Evolutionary conservation across 2,113 vertebrate species (phyloP).

Genomic region (Oreochromis niloticus): DNA sequence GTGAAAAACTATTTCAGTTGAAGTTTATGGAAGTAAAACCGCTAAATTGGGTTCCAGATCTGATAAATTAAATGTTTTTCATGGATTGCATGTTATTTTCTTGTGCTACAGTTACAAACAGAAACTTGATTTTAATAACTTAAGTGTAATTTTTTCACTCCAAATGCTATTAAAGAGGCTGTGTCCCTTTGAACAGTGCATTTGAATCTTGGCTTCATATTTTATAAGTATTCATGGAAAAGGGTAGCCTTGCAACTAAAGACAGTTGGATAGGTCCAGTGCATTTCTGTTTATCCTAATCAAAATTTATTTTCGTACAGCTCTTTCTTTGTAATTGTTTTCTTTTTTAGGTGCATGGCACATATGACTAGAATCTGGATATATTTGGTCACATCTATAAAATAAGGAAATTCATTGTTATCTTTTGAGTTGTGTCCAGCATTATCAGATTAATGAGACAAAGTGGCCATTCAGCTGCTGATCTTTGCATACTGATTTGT

Average conservation of each 20-base stretch:
- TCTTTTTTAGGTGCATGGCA: neutral
- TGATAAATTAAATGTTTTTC: slow-evolving; percentile 65
- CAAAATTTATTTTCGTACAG: neutral
- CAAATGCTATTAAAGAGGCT: slow-evolving; percentile 75
- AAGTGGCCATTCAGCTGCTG: neutral
- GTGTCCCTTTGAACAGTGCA: slow-evolving; percentile 62
- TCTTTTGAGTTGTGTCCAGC: neutral
- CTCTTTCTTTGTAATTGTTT: neutral
- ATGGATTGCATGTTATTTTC: slow-evolving; percentile 76
- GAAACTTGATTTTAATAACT: slow-evolving; percentile 75
- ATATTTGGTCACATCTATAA: neutral
- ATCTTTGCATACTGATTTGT: slow-evolving; percentile 53
- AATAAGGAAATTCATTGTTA: neutral
- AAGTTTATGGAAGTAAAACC: slow-evolving; percentile 55
- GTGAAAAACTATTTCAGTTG: slow-evolving; percentile 52
- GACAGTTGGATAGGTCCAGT: neutral
- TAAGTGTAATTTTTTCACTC: slow-evolving; percentile 76
- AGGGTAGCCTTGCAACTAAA: neutral
- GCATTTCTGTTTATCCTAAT: neutral
- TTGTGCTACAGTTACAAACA: slow-evolving; percentile 69
- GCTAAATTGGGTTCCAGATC: slow-evolving; percentile 57
- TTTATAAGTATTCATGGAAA: neutral
- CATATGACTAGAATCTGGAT: neutral
- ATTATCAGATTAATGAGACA: neutral
- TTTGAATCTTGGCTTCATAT: neutral